These are phyloP conservation scores for Trichopria drosophilae DNA, from an alignment of 2,888 invertebrate species.

Conservation along the genomic window DNA sequence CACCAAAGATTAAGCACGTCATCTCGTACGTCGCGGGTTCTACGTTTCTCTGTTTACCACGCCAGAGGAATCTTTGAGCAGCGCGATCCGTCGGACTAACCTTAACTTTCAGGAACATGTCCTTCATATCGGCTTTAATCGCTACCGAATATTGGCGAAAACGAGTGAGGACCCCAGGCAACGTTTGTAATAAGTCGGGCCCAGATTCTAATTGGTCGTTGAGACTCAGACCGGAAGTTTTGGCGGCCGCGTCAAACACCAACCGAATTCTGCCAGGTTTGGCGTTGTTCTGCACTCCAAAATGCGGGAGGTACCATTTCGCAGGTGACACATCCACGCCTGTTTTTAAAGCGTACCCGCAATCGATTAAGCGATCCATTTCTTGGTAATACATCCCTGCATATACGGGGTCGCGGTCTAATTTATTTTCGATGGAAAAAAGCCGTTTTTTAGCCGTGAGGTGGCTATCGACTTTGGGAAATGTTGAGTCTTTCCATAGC, in stretches of 20 bases:
- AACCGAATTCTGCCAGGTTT: constrained; percentile 42
- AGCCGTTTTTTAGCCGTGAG: too few relatives aligned
- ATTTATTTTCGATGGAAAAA: too few relatives aligned
- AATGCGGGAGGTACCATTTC: constrained; percentile 31
- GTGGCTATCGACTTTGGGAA: too few relatives aligned
- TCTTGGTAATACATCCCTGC: too few relatives aligned
- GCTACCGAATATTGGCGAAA: constrained; percentile 49
- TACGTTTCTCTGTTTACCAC: constrained; percentile 9
- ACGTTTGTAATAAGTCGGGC: constrained; percentile 45
- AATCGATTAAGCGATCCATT: too few relatives aligned
- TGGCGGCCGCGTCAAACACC: constrained; percentile 46
- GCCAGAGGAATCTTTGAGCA: constrained; percentile 39
- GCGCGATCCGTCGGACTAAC: constrained; percentile 40
- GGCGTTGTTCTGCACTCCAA: constrained; percentile 27
- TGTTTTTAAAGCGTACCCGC: too few relatives aligned
- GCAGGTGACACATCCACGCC: too few relatives aligned
- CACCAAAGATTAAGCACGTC: constrained; percentile 40
- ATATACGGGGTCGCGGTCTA: too few relatives aligned
- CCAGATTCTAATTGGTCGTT: constrained; percentile 45
- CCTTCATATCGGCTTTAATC: constrained; percentile 46
- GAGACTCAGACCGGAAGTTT: constrained; percentile 35
- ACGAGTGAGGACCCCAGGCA: constrained; percentile 48
- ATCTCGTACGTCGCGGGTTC: constrained; percentile 33
- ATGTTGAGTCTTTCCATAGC: too few relatives aligned
- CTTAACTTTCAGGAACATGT: constrained; percentile 48